Base-by-base conservation (phyloP, 2,888 invertebrate species). In the Eledona agricola region DNA sequence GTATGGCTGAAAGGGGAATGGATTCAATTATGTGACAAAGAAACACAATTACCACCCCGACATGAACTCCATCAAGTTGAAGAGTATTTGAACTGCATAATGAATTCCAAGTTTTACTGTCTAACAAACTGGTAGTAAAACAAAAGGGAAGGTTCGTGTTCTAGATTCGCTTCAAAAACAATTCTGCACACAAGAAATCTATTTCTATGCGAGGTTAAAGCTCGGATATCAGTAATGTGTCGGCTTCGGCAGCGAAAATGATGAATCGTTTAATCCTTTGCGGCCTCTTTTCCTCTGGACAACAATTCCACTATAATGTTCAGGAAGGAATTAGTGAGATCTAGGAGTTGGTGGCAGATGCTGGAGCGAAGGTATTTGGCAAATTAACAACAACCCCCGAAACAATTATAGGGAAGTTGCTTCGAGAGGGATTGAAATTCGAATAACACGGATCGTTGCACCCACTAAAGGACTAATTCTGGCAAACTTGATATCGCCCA, bases 341-440 rank as follows among this genome's bases (percentile, higher is more conserved):
- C n/a, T n/a, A n/a, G n/a, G n/a, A n/a, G n/a, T n/a, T n/a, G n/a
- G n/a, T n/a, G n/a, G n/a, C n/a, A n/a, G n/a, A n/a, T n/a, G n/a
- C n/a, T n/a, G 9, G 51, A 16, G 25, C 37, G 34, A 17, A 54
- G 49, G 43, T 54, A 54, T 54, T 54, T 54, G 54, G 49, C 54
- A 50, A 54, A 54, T 54, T 54, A 54, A 49, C 54, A 53, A 40
- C 53, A 54, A 50, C 52, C 54, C 54, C 35, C 43, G n/a, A 50
- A n/a, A 54, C 49, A 54, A 49, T 54, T 54, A 54, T 54, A 35
- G 54, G 43, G 54, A 49, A 54, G 28, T 54, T 54, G 52, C 47
- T 54, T 22, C 7, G 25, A 43, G 43, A 11, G 49, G 42, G 49
- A 54, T 49, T 54, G 49, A 43, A 49, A 49, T 54, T 54, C 28